Base-by-base conservation (phyloP, 1,140 invertebrate species). In the Lysiphlebus fabarum region DNA sequence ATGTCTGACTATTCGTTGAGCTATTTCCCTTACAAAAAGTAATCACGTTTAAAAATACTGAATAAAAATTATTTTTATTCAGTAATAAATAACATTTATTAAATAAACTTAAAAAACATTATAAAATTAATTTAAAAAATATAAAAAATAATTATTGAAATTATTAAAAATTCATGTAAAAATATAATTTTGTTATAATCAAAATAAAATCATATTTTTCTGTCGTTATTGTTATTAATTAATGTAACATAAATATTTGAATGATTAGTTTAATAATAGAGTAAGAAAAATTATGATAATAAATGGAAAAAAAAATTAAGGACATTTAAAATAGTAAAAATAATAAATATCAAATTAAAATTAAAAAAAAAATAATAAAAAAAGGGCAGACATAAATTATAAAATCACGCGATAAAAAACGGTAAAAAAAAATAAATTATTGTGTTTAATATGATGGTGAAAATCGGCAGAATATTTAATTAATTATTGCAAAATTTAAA, bases 151-250 rank as follows among this genome's bases (percentile, higher is more conserved):
- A 26, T 26, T 26, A 26, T 26, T 26, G 4, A 26, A 26, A 26
- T 26, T 26, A 26, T n/a, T 26, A 26, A 26, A 26, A 26, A 0
- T 26, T 4, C 17, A 26, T 26, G 17, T 26, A 64, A 57, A 48
- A 54, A n/a, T 58, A 59, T 60, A 62, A 62, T 58, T 62, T 62
- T 54, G 61, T 65, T 65, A 62, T 33, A n/a, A n/a, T 59, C 53
- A 62, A 58, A 65, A 47, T 45, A 61, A 67, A 63, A 65, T 63
- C 64, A 67, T 69, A 69, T 69, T 69, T 69, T 69, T 69, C 66
- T 69, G 67, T 69, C 67, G 67, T 69, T 69, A 69, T 63, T 69
- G 66, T 69, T 69, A 65, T 69, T 53, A 43, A 63, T 65, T 64
- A 64, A 53, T 65, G 55, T 62, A 64, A 63, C 50, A 67, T 66